phyloP scores from a whole-genome alignment of 2,797 vertebrate species.

The Esox lucius region DNA sequence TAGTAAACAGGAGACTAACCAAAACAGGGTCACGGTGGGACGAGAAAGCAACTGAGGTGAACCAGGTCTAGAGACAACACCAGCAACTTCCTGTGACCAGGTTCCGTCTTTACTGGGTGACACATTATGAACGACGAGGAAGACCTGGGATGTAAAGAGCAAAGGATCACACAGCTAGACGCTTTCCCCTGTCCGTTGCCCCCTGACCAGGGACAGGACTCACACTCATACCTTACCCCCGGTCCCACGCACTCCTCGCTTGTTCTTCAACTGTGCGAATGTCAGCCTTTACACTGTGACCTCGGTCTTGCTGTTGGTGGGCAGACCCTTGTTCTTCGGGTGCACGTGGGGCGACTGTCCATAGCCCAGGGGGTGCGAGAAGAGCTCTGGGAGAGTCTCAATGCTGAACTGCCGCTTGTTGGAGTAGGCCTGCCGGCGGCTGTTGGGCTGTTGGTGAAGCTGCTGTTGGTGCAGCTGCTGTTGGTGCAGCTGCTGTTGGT shows the following conservation, averaged over 20 bases:
- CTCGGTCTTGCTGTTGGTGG: constrained; percentile 96
- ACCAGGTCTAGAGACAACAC: constrained; percentile 26
- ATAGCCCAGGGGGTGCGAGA: constrained; percentile 77
- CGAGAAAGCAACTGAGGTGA: neutral
- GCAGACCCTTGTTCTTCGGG: constrained; percentile 84
- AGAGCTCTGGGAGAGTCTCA: constrained; percentile 85
- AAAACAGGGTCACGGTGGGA: constrained; percentile 26
- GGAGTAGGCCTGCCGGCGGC: constrained; percentile 74
- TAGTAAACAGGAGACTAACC: neutral
- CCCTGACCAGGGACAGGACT: constrained; percentile 18
- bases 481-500: constrained; percentile 39
- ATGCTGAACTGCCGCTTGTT: constrained; percentile 84
- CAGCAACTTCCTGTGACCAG: constrained; percentile 42
- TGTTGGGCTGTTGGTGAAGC: constrained; percentile 68
- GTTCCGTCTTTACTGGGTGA: constrained; percentile 38
- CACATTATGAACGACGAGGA: constrained; percentile 50
- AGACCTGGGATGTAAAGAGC: constrained; percentile 36
- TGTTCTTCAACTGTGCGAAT: neutral
- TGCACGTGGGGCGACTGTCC: constrained; percentile 73
- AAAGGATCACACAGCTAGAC: constrained; percentile 35
- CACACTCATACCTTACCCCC: constrained; percentile 27
- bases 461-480: constrained; percentile 36
- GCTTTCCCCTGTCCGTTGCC: constrained; percentile 48
- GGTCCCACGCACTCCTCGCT: constrained; percentile 12
- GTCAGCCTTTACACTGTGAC: constrained; percentile 84